Base-by-base conservation (phyloP, 2,888 invertebrate species). In the Drymonia ruficornis region DNA sequence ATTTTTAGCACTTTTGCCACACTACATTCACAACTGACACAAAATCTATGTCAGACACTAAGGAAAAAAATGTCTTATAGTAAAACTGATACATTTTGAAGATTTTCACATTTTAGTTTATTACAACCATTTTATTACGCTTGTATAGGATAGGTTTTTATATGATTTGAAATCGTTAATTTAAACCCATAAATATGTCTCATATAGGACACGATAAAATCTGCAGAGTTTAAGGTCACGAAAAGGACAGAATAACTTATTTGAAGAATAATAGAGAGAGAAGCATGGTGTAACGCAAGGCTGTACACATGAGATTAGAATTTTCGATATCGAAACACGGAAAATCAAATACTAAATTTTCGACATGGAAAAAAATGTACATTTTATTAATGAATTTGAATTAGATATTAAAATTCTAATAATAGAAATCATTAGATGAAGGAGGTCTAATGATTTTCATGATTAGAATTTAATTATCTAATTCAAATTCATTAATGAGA, bases 191-290 rank as follows among this genome's bases (percentile, higher is more conserved):
- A 60, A 62, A 52, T 52, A 56, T 56, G 58, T 53, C 57, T 58
- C 58, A 49, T 61, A 53, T 52, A 61, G 61, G 56, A 56, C 59
- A 65, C 59, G 61, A 66, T 70, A 69, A 80, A 76, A 76, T 76
- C 76, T 74, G 76, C 73, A 72, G 74, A 84, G 87, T 88, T 89
- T 88, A 89, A 89, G 88, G 89, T 89, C 87, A 88, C 72, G 80
- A 84, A 78, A 80, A 75, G 73, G 85, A 86, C 61, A 60, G 70
- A 67, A 65, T 50, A 72, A 65, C 56, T 56, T 58, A 60, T 59
- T 63, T 55, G 65, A 58, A 60, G 59, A 61, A 59, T 56, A 72
- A 53, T 59, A 75, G 78, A 84, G 76, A 78, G 84, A 83, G 81
- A 86, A 57, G 67, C 51, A 59, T 53, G 52, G 48, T 69, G 55